Base-by-base conservation (phyloP, 1,140 invertebrate genomes). In the Eurosta solidaginis region DNA sequence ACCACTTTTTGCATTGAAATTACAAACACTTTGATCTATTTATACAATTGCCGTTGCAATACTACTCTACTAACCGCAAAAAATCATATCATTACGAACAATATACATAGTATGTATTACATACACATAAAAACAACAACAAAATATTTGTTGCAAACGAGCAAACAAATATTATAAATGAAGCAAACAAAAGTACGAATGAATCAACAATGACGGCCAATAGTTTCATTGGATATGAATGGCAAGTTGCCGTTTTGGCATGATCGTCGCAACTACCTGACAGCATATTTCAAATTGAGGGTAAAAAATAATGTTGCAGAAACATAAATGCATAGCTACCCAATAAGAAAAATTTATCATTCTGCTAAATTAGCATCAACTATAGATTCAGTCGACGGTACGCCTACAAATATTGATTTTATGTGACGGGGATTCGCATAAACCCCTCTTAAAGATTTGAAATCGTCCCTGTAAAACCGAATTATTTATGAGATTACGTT, bases 221-320 rank as follows among this genome's bases (percentile, higher is more conserved):
- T 20, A 22, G 33, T 17, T 40, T 22, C 59, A 68, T n/a, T 68
- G 59, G 59, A 68, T n/a, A n/a, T 68, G 59, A 68, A 68, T 68
- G 59, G 29, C 29, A 40, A 40, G 3, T 12, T 25, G 6, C 3
- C 22, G 45, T n/a, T 33, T 25, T 59, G 54, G 12, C n/a, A n/a
- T 22, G 59, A 68, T 22, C 59, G n/a, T 20, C 33, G 59, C 59
- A 36, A 68, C 59, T 68, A 68, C 59, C 33, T 40, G 33, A 33
- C 27, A 33, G 29, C 14, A 3, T 33, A 40, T 68, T 40, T 68
- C 6, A 20, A 42, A 68, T 33, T 40, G 29, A n/a, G 59, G 59
- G 17, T 68, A 40, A 68, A 33, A 40, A 40, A 36, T 20, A 63
- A 44, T 47, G n/a, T 47, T 47, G 45, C 14, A 47, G 3, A 47